Conservation (phyloP, 53 echinoderm and acorn worm genomes). For the Mesocentrotus franciscanus region DNA sequence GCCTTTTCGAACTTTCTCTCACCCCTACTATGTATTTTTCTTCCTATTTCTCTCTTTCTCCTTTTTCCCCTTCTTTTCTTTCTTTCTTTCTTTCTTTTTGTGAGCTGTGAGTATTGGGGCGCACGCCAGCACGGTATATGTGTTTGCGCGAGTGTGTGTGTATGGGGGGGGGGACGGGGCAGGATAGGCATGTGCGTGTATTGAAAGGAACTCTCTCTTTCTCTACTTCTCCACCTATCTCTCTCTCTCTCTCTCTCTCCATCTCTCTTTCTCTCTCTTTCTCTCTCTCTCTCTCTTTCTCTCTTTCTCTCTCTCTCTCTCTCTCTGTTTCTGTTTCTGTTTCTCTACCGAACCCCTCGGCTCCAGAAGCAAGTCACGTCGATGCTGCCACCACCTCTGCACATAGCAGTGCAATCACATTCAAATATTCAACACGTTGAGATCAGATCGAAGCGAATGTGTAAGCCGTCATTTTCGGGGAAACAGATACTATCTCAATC, state of each 20-base stretch:
- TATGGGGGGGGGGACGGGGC: too few species aligned
- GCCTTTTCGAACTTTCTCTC: neutral
- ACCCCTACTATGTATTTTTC: too few species aligned
- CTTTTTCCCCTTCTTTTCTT: neutral
- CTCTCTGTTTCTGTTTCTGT: neutral
- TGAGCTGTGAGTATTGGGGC: too few species aligned
- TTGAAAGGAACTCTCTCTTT: too few species aligned
- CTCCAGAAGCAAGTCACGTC: neutral
- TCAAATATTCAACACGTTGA: conserved; percentile 17
- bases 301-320: neutral
- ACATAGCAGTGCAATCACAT: neutral
- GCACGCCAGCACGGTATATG: too few species aligned
- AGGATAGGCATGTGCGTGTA: too few species aligned
- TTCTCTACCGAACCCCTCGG: neutral
- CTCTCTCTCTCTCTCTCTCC: too few species aligned
- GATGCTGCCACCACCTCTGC: neutral
- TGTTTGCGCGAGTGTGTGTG: neutral
- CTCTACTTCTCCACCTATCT: too few species aligned
- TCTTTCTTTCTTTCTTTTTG: too few species aligned
- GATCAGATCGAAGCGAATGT: neutral
- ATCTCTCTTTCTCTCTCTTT: neutral
- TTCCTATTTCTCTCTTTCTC: neutral
- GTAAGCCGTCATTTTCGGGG: neutral
- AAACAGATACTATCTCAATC: neutral
- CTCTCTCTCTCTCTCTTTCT: neutral